Conservation (phyloP, 2,888 invertebrate species). For the Mythimna lalbum region DNA sequence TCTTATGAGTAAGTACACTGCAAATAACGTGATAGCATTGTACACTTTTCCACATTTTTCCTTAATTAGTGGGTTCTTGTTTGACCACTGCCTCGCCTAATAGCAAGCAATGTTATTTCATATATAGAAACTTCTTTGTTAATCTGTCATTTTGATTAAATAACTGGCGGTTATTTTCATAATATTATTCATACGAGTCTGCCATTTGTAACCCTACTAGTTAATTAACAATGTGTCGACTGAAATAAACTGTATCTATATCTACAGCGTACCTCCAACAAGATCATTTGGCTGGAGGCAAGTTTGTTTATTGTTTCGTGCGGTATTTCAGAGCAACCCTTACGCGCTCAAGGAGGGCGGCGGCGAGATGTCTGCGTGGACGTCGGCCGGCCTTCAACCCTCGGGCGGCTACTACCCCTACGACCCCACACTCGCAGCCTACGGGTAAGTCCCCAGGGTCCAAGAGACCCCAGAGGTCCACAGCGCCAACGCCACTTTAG, state of each 20-base stretch:
- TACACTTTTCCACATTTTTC: background rate
- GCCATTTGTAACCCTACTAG: slow-evolving; percentile 2
- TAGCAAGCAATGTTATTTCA: no score
- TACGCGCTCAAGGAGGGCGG: slow-evolving; percentile 96
- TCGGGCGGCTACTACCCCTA: slow-evolving; percentile 98
- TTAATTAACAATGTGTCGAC: slow-evolving; percentile 27
- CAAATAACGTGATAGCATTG: no score
- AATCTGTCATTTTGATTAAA: background rate
- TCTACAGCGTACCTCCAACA: slow-evolving; percentile 42
- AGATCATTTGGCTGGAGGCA: slow-evolving; percentile 44
- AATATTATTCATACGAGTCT: background rate
- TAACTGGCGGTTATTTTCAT: background rate
- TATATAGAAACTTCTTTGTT: background rate
- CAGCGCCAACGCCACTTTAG: slow-evolving; percentile 84
- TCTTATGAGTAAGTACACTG: no score
- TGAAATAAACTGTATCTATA: slow-evolving; percentile 61
- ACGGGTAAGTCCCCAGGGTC: slow-evolving; percentile 94
- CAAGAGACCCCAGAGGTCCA: slow-evolving; percentile 78
- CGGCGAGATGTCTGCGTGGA: slow-evolving; percentile 98
- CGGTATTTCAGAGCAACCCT: slow-evolving; percentile 95
- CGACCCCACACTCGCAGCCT: slow-evolving; percentile 97
- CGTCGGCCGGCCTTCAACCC: slow-evolving; percentile 96
- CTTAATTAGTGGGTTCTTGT: background rate
- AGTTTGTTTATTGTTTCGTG: slow-evolving; percentile 77
- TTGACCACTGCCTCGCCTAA: background rate